phyloP scores from a whole-genome alignment of 2,797 vertebrate species.

The Falco berigora region DNA sequence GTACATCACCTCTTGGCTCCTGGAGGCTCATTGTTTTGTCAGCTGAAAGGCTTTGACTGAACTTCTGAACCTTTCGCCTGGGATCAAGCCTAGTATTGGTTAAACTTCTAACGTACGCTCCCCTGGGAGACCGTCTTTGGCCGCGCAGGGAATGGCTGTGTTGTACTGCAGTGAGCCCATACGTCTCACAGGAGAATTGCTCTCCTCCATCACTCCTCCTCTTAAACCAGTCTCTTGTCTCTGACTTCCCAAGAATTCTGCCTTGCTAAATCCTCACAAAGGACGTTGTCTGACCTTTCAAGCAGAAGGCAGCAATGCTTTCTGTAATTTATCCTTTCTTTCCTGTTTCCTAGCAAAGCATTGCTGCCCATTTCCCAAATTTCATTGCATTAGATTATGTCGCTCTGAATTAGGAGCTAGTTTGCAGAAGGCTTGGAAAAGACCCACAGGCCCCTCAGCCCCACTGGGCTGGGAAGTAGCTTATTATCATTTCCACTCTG shows the following conservation, averaged over 20 bases:
- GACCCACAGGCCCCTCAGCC: background rate
- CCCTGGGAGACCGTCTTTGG: background rate
- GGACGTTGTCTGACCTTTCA: background rate
- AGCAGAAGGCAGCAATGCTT: background rate
- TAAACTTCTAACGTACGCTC: fast-evolving
- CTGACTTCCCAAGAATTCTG: background rate
- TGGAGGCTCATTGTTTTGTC: background rate
- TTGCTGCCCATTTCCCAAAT: background rate
- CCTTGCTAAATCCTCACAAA: background rate
- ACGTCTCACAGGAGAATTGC: fast-evolving
- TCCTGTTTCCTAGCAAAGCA: background rate
- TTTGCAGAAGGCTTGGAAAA: slow-evolving; percentile 9
- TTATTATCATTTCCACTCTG: background rate
- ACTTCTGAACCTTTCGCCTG: background rate
- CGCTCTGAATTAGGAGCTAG: background rate
- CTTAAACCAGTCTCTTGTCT: background rate
- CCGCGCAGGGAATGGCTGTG: fast-evolving
- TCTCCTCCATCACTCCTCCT: background rate
- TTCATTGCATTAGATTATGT: background rate
- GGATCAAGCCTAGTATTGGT: background rate
- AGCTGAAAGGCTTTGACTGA: slow-evolving; percentile 4
- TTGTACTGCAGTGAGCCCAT: fast-evolving
- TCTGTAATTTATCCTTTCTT: background rate
- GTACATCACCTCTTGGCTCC: slow-evolving; percentile 4
- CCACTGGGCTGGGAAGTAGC: slow-evolving; percentile 9